Conservation (phyloP, 2,113 vertebrate species). For the Gobiocypris rarus region DNA sequence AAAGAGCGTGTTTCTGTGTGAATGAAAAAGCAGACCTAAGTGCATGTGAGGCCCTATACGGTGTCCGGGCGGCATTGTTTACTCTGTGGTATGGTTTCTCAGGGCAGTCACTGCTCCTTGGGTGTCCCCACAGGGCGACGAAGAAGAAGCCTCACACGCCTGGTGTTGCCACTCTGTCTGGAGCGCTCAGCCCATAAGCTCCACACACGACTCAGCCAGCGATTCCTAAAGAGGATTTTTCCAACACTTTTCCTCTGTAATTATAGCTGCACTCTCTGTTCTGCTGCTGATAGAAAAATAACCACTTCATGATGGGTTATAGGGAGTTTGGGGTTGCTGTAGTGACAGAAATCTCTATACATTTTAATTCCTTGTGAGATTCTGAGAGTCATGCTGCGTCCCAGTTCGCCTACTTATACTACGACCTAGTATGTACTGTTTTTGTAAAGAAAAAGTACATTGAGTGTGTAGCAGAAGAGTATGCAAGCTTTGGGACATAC, state of each 20-base stretch:
- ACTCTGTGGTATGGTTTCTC: slow-evolving; percentile 37
- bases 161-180: slow-evolving; percentile 68
- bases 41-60: slow-evolving; percentile 41
- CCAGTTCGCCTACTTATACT: too few relatives aligned
- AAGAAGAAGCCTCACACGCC: slow-evolving; percentile 30
- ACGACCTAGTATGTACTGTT: too few relatives aligned
- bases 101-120: slow-evolving; percentile 29
- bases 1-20: slow-evolving; percentile 50
- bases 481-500: too few relatives aligned
- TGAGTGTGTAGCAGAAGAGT: too few relatives aligned
- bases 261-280: slow-evolving; percentile 63
- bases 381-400: not conserved
- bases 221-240: slow-evolving; percentile 67
- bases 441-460: too few relatives aligned
- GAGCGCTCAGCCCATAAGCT: slow-evolving; percentile 76
- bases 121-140: slow-evolving; percentile 10
- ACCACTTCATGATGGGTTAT: slow-evolving; percentile 44
- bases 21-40: slow-evolving; percentile 46
- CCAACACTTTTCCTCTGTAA: slow-evolving; percentile 71
- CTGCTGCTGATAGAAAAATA: slow-evolving; percentile 58
- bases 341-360: slow-evolving; percentile 37
- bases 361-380: not conserved
- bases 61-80: slow-evolving; percentile 39
- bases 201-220: slow-evolving; percentile 61
- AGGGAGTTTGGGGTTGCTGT: slow-evolving; percentile 32